A percentile compares a stretch with the other conserved stretches of the same genome.
Conservation (phyloP, 1,140 invertebrate species). For the Ditylenchus dipsaci region DNA sequence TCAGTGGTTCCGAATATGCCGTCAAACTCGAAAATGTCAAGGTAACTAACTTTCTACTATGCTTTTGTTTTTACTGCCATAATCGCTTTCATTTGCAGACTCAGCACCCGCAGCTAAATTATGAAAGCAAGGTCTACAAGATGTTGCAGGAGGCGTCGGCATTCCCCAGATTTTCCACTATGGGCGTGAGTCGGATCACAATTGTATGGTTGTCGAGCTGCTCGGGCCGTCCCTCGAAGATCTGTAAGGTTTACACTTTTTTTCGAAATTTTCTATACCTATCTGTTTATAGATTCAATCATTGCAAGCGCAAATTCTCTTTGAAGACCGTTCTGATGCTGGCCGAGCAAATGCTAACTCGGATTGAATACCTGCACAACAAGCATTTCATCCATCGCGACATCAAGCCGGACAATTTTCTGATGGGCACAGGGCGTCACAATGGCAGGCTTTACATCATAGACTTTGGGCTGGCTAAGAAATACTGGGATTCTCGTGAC, state of each 20-base stretch:
- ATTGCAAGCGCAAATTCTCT: slow-evolving; percentile 11
- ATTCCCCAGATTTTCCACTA: slow-evolving; percentile 88
- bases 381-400: slow-evolving; percentile 65
- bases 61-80: background rate
- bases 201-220: slow-evolving; percentile 90
- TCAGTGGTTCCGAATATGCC: background rate
- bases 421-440: slow-evolving; percentile 76
- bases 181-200: slow-evolving; percentile 83
- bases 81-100: slow-evolving; percentile 63
- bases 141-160: slow-evolving; percentile 83
- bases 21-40: slow-evolving; percentile 6
- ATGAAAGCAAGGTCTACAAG: slow-evolving; percentile 72
- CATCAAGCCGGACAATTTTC: slow-evolving; percentile 66
- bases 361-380: slow-evolving; percentile 66
- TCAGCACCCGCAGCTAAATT: slow-evolving; percentile 83
- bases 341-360: slow-evolving; percentile 80
- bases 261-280: background rate
- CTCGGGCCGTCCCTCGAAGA: slow-evolving; percentile 91
- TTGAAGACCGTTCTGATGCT: slow-evolving; percentile 75
- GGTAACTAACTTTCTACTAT: background rate
- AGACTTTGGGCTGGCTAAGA: slow-evolving; percentile 92
- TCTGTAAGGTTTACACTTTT: slow-evolving; percentile 66
- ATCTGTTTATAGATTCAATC: background rate
- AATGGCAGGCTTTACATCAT: slow-evolving; percentile 91
- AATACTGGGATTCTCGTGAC: slow-evolving; percentile 79